Evolutionary conservation across 1,140 invertebrate genomes (phyloP).

Genomic region (Limonius californicus): DNA sequence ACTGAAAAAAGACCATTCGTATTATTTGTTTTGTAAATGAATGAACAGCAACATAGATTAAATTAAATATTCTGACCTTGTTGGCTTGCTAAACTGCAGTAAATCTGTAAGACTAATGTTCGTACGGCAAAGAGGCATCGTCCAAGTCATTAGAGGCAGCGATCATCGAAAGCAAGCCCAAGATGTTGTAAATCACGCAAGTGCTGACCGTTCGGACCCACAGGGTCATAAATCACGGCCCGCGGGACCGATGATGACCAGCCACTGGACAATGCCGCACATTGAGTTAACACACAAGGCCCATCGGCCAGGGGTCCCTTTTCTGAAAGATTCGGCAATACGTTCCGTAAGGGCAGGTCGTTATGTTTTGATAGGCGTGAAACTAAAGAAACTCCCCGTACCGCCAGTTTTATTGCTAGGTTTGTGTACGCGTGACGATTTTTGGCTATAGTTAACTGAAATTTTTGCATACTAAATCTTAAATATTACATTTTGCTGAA

Average conservation of each 20-base stretch:
- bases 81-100: too few species aligned
- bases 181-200: constrained; percentile 34
- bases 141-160: not conserved
- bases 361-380: constrained; percentile 31
- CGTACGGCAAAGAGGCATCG: too few species aligned
- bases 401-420: too few species aligned
- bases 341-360: not conserved
- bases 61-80: too few species aligned
- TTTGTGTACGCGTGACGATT: too few species aligned
- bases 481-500: too few species aligned
- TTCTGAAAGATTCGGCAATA: not conserved
- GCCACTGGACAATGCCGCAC: constrained; percentile 37
- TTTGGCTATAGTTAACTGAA: too few species aligned
- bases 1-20: too few species aligned
- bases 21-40: too few species aligned
- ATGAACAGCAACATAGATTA: too few species aligned
- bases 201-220: constrained; percentile 17
- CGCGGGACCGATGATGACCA: constrained; percentile 33
- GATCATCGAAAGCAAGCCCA: constrained; percentile 16
- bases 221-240: constrained; percentile 32
- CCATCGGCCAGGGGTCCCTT: not conserved
- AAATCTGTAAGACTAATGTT: too few species aligned
- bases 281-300: constrained; percentile 21
- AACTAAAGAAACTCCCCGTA: constrained; percentile 24
- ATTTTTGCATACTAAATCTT: not conserved